Evolutionary conservation across 53 echinoderm and acorn worm species (phyloP).

Genomic region (Arbacia lixula): DNA sequence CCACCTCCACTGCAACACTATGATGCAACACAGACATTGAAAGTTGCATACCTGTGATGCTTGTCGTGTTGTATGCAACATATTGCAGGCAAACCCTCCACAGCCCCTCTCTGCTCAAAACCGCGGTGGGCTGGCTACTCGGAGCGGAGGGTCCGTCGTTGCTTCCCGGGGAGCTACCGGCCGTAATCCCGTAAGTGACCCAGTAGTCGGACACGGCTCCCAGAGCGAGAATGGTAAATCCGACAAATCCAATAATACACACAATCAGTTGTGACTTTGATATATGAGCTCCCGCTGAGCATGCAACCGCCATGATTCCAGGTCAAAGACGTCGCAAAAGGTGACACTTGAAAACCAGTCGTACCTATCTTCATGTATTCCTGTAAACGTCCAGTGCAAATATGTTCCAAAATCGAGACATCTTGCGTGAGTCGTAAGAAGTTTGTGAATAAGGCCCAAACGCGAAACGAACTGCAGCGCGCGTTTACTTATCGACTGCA

Average conservation of each 20-base stretch:
- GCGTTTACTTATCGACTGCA: no score
- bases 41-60: slow-evolving; percentile 31
- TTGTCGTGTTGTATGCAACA: slow-evolving; percentile 7
- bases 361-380: no score
- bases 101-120: slow-evolving; percentile 8
- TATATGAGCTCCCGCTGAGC: slow-evolving; percentile 26
- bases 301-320: slow-evolving; percentile 4
- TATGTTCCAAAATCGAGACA: neutral
- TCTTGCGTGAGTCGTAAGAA: no score
- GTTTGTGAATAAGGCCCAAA: no score
- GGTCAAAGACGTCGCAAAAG: neutral
- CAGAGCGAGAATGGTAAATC: slow-evolving; percentile 35
- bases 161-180: neutral
- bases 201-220: slow-evolving; percentile 38
- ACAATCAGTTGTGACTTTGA: slow-evolving; percentile 37
- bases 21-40: no score
- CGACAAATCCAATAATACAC: slow-evolving; percentile 29
- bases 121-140: neutral
- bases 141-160: neutral
- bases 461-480: no score
- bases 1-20: no score
- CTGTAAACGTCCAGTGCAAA: no score
- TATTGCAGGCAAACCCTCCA: slow-evolving; percentile 25
- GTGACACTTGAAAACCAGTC: no score
- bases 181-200: slow-evolving; percentile 36